Percentiles rank a stretch among this genome's conserved stretches.
These are phyloP conservation scores for Macrophya annulata DNA, from an alignment of 2,888 invertebrate species.

Conservation along the genomic window DNA sequence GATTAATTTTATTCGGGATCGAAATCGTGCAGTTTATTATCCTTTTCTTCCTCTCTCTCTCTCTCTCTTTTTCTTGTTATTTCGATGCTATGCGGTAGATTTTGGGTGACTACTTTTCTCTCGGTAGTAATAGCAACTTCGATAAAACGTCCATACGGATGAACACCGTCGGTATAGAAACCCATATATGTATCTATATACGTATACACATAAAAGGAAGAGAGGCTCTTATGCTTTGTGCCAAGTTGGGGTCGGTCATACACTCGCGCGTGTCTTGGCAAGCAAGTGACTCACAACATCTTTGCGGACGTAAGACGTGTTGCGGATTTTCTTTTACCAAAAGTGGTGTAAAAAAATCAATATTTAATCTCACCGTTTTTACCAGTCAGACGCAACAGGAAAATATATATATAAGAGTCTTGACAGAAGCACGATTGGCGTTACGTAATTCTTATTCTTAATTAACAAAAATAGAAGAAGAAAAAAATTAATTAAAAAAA, in stretches of 20 bases:
- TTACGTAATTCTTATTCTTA: background rate
- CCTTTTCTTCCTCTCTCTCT: background rate
- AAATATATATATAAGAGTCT: background rate
- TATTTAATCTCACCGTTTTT: background rate
- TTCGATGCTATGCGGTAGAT: background rate
- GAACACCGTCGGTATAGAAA: background rate
- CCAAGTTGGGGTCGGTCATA: conserved; percentile 32
- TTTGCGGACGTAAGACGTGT: background rate
- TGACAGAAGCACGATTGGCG: too few relatives aligned
- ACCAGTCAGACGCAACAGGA: background rate
- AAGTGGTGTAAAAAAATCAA: background rate
- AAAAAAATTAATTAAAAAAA: too few relatives aligned
- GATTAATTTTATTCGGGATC: conserved; percentile 33
- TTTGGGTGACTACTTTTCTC: background rate
- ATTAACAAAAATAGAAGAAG: background rate
- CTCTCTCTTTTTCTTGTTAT: background rate
- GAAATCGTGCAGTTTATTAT: conserved; percentile 26
- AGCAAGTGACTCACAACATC: conserved; percentile 25
- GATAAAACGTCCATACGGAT: conserved; percentile 14
- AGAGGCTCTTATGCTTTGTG: conserved; percentile 38
- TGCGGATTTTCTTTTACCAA: background rate
- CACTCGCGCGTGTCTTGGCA: conserved; percentile 30
- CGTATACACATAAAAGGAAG: conserved; percentile 17
- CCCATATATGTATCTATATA: background rate
- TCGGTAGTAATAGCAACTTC: background rate